phyloP scores from a whole-genome alignment of 2,888 invertebrate species.

The Macrosiphum euphorbiae region DNA sequence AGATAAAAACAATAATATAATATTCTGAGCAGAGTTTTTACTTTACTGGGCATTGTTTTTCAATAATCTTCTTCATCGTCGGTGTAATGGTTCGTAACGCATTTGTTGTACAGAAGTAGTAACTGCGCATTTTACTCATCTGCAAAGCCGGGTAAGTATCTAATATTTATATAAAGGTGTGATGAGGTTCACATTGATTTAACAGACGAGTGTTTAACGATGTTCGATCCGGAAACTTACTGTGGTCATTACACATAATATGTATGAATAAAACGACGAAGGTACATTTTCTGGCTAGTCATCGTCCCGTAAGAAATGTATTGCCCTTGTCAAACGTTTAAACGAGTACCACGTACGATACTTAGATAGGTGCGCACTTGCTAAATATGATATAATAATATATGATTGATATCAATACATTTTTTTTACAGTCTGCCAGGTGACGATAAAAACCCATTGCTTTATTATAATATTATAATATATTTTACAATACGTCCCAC shows the following conservation, averaged over 20 bases:
- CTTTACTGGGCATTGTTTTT: background rate
- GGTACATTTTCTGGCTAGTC: background rate
- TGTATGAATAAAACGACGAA: background rate
- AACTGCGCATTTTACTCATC: background rate
- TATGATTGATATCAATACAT: background rate
- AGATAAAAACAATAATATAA: background rate
- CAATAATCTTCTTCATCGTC: background rate
- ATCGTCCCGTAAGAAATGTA: background rate
- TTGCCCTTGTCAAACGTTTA: background rate
- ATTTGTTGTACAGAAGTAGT: background rate
- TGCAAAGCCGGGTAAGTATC: background rate
- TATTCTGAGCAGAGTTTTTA: background rate
- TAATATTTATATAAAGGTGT: background rate
- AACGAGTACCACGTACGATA: background rate
- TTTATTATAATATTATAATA: background rate
- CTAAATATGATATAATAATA: background rate
- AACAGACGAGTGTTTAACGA: background rate
- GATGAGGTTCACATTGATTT: background rate
- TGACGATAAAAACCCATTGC: background rate
- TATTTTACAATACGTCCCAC: background rate
- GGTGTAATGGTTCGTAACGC: background rate
- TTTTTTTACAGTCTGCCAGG: background rate
- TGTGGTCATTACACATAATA: background rate
- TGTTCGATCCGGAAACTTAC: background rate
- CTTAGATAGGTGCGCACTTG: background rate